Base-by-base conservation (phyloP, 2,113 vertebrate genomes). In the Oreocharis arfaki region DNA sequence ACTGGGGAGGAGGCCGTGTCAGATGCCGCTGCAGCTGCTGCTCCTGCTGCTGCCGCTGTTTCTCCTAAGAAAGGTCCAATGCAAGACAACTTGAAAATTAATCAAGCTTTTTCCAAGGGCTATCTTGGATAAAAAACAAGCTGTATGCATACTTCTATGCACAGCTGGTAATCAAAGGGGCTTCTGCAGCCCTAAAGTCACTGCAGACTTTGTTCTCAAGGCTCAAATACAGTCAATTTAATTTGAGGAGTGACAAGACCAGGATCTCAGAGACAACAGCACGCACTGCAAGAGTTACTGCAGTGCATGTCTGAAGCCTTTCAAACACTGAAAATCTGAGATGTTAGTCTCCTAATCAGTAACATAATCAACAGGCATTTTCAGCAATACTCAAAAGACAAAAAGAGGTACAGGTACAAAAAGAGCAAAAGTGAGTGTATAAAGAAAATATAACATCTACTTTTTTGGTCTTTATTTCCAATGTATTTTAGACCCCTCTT, bases 21-120 rank as follows among this genome's bases (percentile, higher is more conserved):
- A 99, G 97, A 83, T 99, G 99, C 52, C 99, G 98, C 97, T 99
- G 99, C 78, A 99, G 97, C 94, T 99, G 99, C 68, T 99, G 99
- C 93, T 99, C 99, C 90, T 99, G 98, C 93, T 98, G 98, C 69
- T 99, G 98, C 37, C 99, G 96, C 96, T 99, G 99, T 41, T 99
- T 99, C 94, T 99, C 99, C 99, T 99, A 68, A 35, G 81, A 82
- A 77, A 93, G 17, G 74, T 19, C 30, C 96, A 77, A 68, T 5
- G 32, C 16, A 47, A 81, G 24, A 44, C 16, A 26, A 52, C 65
- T 27, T 68, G 18, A 50, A 92, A 76, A 76, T 22, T 85, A 26
- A 60, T 12, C 59, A 26, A 93, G 16, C 3, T 68, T 79, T 68
- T 59, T 41, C 44, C 50, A 81, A 42, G 30, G 28, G 28, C 39